Evolutionary conservation across 2,888 invertebrate genomes (phyloP), one percentile per base, ranked within the genome.

Genomic region (Drosophila eohydei): DNA sequence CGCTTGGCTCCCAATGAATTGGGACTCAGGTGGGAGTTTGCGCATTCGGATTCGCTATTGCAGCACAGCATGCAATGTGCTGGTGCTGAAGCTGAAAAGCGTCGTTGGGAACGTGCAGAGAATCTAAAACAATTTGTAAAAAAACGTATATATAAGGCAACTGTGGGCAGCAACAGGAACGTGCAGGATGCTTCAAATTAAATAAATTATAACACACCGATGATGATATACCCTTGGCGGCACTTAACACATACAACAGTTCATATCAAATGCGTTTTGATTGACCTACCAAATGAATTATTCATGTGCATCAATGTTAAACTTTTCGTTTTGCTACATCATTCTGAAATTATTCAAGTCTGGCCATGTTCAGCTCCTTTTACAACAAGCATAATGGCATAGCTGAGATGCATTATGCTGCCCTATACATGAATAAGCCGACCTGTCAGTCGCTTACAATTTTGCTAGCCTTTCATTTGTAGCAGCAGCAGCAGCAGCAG

Each of bases 71-170:
- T 80, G 80, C 80, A 80, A 75, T 75, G 67, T 78, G 80, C 41
- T 63, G 77, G 78, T 44, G 73, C 73, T 79, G 78, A 67, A 65
- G 79, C 72, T 80, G 80, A 80, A 80, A 80, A 80, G 80, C 80
- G 81, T 76, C 78, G 80, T 66, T 73, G 26, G 28, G 66, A 71
- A 80, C 80, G 80, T 80, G 80, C 80, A 71, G 59, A 62, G 80
- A 80, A 80, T 80, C 80, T 78, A 80, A 80, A 80, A 80, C 73
- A 78, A 80, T 80, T 80, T 80, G 61, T 57, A 68, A 69, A 71
- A 67, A 70, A 68, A 9, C 14, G n/a, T 21, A 52, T 34, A 52
- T 36, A 52, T 67, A 68, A 69, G 68, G 60, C 48, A 61, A 6
- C 38, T 62, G 64, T 56, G 68, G 70, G 67, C 58, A 76, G 65